Evolutionary conservation across 2,113 vertebrate genomes (phyloP), one percentile per base, ranked within the genome.

Genomic region (Odobenus rosmarus): DNA sequence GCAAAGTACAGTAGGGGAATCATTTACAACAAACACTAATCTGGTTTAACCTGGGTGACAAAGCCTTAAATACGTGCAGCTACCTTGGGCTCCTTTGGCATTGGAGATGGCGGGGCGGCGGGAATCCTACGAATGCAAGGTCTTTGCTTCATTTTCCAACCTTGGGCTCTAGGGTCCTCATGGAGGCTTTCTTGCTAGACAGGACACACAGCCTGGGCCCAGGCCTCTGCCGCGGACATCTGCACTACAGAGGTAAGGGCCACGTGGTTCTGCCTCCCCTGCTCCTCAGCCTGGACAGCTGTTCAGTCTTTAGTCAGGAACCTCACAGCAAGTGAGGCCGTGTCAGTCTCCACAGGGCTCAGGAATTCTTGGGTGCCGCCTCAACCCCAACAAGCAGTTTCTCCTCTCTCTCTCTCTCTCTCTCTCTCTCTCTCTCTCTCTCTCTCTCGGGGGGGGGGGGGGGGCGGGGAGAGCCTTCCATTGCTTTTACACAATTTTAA

Each of bases 121-220:
- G 76, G n/a, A n/a, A 53, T 14, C 21, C 59, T 46, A 51, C 77
- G 19, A 76, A 64, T 18, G 21, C 18, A 82, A 59, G 72, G 49
- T 7, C 31, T 19, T 51, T 8, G 57, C 61, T 53, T 90, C 16
- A 28, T 85, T 57, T 91, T 80, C 49, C 76, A 67, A 1, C 24
- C 51, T 28, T 4, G 23, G 59, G 36, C 33, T 36, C 62, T 62
- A 81, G 55, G 46, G 36, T 23, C 72, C 33, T 77, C 42, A 49
- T 2, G 59, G 53, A 62, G 71, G 49, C 46, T 15, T 26, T 39
- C 4, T 3, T 13, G 51, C 26, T 9, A 36, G 98, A 99, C 2
- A 39, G 99, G 99, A 39, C 99, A 99, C 0, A 99, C 99, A 13
- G 97, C 98, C 71, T 98, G 98, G 98, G 95, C 98, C 2, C 98